A percentile compares a stretch with the other conserved stretches of the same genome.
phyloP scores from a whole-genome alignment of 2,888 invertebrate genomes.

The Odontocerum albicorne region DNA sequence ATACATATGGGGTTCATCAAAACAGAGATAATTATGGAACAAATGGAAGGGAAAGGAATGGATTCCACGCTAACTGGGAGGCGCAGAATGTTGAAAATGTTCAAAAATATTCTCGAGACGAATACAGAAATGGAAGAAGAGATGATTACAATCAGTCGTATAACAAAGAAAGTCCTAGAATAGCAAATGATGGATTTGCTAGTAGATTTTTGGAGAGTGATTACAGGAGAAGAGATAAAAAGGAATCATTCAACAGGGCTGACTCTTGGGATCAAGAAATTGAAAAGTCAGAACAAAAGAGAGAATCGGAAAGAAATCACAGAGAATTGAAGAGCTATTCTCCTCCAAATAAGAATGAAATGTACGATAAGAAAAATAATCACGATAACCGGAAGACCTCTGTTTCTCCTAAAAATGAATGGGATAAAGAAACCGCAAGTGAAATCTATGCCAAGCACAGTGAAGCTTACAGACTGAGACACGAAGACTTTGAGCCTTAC shows the following conservation, averaged over 20 bases:
- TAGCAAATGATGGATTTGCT: constrained; percentile 33
- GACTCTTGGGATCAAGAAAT: constrained; percentile 43
- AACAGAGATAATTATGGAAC: constrained; percentile 56
- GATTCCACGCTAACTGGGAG: constrained; percentile 57
- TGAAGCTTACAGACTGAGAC: constrained; percentile 25
- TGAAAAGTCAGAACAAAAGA: constrained; percentile 47
- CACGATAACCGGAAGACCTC: constrained; percentile 39
- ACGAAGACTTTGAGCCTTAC: constrained; percentile 34
- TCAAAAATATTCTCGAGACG: constrained; percentile 32
- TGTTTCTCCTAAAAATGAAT: constrained; percentile 36
- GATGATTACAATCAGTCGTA: constrained; percentile 21
- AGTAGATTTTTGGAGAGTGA: constrained; percentile 36
- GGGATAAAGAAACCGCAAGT: constrained; percentile 35
- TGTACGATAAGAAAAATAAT: constrained; percentile 24
- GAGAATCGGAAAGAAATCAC: constrained; percentile 48
- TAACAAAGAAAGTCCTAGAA: constrained; percentile 24
- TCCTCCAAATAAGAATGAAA: constrained; percentile 40
- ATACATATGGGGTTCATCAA: constrained; percentile 73
- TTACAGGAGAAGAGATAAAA: constrained; percentile 30
- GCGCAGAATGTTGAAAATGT: constrained; percentile 33
- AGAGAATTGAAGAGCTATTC: constrained; percentile 49
- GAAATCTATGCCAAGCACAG: constrained; percentile 34
- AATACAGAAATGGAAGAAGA: constrained; percentile 26
- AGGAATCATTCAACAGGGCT: constrained; percentile 37
- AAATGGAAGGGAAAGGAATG: constrained; percentile 53